phyloP scores from a whole-genome alignment of 2,113 vertebrate genomes.

The Callipepla squamata region DNA sequence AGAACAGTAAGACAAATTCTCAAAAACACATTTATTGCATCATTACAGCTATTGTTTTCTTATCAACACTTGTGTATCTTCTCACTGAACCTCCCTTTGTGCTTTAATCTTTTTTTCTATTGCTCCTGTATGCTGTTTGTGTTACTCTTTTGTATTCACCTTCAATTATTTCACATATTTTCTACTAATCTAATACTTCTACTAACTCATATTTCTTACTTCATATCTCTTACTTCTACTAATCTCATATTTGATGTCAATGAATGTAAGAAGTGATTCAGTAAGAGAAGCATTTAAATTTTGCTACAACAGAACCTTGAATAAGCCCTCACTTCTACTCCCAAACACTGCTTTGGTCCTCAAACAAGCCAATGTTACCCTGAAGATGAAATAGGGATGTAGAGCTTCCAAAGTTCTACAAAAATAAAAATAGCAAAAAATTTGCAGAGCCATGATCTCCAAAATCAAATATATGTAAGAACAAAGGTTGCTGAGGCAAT shows the following conservation, averaged over 20 bases:
- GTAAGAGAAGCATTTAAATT: neutral
- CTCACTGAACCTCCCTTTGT: neutral
- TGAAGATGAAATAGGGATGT: neutral
- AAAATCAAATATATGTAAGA: slow-evolving; percentile 24
- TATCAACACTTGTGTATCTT: neutral
- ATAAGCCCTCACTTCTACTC: neutral
- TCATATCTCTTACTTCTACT: too few species aligned
- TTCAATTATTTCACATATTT: neutral
- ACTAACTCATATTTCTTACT: too few species aligned
- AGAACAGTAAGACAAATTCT: neutral
- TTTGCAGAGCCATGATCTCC: neutral
- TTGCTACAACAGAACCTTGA: neutral
- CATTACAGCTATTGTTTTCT: neutral
- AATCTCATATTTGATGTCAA: neutral
- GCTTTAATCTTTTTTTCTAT: neutral
- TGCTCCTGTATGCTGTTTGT: neutral
- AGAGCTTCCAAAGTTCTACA: neutral
- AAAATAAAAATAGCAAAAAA: neutral
- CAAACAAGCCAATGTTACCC: neutral
- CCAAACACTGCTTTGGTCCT: neutral
- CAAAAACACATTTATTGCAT: neutral
- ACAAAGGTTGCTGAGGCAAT: slow-evolving; percentile 33
- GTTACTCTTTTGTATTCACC: neutral
- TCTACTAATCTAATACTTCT: neutral
- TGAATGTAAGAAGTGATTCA: neutral